Evolutionary conservation across 2,113 vertebrate genomes (phyloP).

Genomic region (Psittacula cyanocephala): DNA sequence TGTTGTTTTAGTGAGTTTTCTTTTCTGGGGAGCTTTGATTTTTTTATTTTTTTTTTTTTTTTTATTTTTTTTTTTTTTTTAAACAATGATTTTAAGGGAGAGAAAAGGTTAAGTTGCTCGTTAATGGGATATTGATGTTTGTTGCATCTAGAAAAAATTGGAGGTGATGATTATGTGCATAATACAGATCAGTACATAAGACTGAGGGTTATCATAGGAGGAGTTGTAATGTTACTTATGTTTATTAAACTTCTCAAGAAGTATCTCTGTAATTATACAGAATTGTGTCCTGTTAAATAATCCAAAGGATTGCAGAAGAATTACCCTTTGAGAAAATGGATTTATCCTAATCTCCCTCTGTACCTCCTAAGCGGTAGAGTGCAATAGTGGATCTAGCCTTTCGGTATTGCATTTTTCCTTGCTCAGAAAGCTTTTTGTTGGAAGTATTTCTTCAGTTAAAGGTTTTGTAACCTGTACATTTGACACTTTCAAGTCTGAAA

Average conservation of each 20-base stretch:
- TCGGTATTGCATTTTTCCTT: not conserved
- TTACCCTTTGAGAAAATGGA: not conserved
- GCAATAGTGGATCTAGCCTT: not conserved
- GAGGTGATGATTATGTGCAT: not conserved
- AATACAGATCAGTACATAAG: not conserved
- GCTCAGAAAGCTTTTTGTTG: not conserved
- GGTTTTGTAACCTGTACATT: not conserved
- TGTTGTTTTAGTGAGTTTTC: not conserved
- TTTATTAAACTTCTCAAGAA: not conserved
- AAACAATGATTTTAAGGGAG: not conserved
- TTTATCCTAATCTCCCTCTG: not conserved
- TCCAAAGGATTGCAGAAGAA: not conserved
- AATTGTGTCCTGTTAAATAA: not conserved
- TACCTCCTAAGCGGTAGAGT: not conserved
- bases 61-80: not conserved
- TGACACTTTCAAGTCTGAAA: not conserved
- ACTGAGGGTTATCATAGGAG: not conserved
- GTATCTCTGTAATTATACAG: not conserved
- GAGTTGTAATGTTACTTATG: fast-evolving
- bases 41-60: not conserved
- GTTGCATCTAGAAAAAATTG: not conserved
- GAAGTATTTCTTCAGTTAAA: not conserved
- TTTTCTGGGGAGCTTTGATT: not conserved
- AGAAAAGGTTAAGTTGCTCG: not conserved
- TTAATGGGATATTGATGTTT: not conserved